These are phyloP conservation scores for Nephila pilipes DNA, from an alignment of 1,140 invertebrate genomes.

Conservation along the genomic window DNA sequence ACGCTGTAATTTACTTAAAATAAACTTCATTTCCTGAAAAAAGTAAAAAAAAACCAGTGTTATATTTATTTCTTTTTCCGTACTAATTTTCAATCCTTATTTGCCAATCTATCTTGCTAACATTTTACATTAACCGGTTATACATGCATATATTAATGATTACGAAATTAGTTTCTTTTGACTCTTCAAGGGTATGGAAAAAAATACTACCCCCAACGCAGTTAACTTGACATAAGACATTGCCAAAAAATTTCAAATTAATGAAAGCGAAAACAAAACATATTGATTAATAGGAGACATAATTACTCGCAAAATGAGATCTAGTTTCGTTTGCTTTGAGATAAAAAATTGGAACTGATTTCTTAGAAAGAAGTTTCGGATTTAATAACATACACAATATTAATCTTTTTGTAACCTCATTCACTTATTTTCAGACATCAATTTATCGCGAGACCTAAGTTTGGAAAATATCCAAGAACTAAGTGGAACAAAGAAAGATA, in stretches of 20 bases:
- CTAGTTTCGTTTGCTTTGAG: no score
- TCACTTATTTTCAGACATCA: neutral
- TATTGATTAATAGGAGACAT: constrained; percentile 12
- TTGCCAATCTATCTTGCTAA: no score
- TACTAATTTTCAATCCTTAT: no score
- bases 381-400: neutral
- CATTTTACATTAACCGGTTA: no score
- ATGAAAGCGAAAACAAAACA: neutral
- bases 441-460: neutral
- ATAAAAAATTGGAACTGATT: neutral
- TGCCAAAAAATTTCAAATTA: neutral
- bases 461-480: neutral
- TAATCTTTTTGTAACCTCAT: neutral
- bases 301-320: neutral
- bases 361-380: neutral
- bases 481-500: neutral
- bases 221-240: neutral
- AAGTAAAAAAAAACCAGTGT: no score
- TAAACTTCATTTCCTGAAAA: no score
- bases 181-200: neutral
- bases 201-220: neutral
- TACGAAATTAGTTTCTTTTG: no score
- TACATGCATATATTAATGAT: no score
- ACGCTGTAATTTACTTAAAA: no score
- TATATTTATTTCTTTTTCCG: no score